Evolutionary conservation across 2,888 invertebrate genomes (phyloP), one percentile per base, ranked within the genome.

Genomic region (Crematogaster levior): DNA sequence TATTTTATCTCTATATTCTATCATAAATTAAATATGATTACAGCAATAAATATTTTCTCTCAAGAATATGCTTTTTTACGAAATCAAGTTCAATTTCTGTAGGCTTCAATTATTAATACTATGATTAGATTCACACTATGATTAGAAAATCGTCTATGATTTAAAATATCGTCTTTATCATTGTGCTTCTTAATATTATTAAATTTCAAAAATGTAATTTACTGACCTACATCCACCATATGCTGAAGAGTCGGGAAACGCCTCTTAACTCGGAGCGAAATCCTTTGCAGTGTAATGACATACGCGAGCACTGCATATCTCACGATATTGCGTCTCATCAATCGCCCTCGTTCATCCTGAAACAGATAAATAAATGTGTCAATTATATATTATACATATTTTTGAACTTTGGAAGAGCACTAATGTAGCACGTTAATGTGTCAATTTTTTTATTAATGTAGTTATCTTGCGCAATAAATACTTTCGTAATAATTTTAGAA

Each of bases 211-310:
- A 90, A 86, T 65, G 86, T 87, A 91, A 91, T 85, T 91, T 88
- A 94, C 96, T 96, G 94, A 97, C 97, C 98, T 87, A 98, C 97
- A 95, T 98, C 98, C 46, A 98, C 98, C 90, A 98, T 97, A 94
- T 98, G 98, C 93, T 98, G 98, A 95, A 98, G 97, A 18, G 97
- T 97, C 24, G 98, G 98, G 95, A 98, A 98, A 84, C 98, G 96
- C 92, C 98, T 96, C 94, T 98, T 98, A 48, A 98, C 98, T 84
- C 98, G 96, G 89, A 98, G 95, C 72, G 98, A 98, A 80, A 98
- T 98, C 93, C 98, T 96, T 94, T 98, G 98, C 82, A 98, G 95
- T 7, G 98, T 98, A 91, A 98, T 98, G 86, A 98, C 98, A 95
- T 98, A 98, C 53, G 98, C 97, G 90, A 98, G 95, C 91, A 98